Percentiles rank a stretch among this genome's conserved stretches.
These are phyloP conservation scores for Cheiracanthium punctorium DNA, from an alignment of 2,888 invertebrate species.

Conservation along the genomic window DNA sequence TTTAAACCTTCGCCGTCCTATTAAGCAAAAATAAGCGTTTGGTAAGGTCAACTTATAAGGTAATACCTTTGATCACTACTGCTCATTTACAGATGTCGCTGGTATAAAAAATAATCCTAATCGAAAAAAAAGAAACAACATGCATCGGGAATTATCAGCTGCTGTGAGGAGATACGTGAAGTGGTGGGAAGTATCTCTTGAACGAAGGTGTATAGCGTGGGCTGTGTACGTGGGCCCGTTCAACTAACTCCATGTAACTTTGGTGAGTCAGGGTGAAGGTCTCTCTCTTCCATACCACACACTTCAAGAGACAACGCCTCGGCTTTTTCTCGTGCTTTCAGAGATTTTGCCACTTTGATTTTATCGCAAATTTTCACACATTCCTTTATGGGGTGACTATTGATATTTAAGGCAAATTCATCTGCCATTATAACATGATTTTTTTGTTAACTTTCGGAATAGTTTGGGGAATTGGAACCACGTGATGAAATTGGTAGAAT, in stretches of 20 bases:
- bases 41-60: not conserved
- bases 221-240: conserved; percentile 32
- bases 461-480: no score
- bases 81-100: not conserved
- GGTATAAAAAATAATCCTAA: not conserved
- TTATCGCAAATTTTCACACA: not conserved
- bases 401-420: no score
- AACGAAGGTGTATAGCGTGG: conserved; percentile 41
- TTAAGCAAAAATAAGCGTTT: not conserved
- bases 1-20: not conserved
- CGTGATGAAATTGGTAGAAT: no score
- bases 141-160: conserved; percentile 25
- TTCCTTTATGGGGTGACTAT: not conserved
- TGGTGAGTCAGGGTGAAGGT: conserved; percentile 68
- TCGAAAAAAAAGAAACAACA: not conserved
- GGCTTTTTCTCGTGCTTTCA: not conserved
- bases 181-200: conserved; percentile 31
- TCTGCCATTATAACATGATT: no score
- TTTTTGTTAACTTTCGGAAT: no score
- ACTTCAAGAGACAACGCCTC: conserved; percentile 57
- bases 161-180: conserved; percentile 29
- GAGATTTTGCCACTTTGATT: not conserved
- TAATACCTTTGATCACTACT: not conserved
- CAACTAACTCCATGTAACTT: conserved; percentile 33
- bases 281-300: conserved; percentile 28